Percentiles rank a stretch among this genome's conserved stretches.
Evolutionary conservation across 2,113 vertebrate genomes (phyloP).

Genomic region (Propithecus coquereli): DNA sequence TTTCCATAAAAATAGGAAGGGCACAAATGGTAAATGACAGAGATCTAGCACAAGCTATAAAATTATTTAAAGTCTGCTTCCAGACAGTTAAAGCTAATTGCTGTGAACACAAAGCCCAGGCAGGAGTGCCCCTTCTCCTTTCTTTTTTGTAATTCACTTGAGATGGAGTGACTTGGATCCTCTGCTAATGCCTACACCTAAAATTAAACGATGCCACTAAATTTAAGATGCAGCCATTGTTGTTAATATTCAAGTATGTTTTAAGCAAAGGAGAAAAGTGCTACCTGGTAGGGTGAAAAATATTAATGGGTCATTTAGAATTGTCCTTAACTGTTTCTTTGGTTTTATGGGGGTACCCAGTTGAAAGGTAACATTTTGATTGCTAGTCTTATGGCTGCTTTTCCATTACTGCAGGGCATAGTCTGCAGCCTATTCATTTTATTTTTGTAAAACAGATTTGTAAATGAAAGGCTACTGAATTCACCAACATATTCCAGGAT

Average conservation of each 20-base stretch:
- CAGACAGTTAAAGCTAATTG: slow-evolving; percentile 63
- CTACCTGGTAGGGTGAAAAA: not conserved
- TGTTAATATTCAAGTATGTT: not conserved
- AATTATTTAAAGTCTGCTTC: slow-evolving; percentile 74
- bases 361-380: not conserved
- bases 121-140: not conserved
- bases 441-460: not conserved
- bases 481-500: not conserved
- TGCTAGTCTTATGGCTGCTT: not conserved
- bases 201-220: not conserved
- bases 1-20: slow-evolving; percentile 71
- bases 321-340: not conserved
- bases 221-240: not conserved
- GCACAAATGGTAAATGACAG: slow-evolving; percentile 61
- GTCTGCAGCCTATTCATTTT: not conserved
- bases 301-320: not conserved
- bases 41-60: slow-evolving; percentile 44
- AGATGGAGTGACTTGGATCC: slow-evolving; percentile 41
- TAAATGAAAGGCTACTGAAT: not conserved
- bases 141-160: slow-evolving; percentile 36
- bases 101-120: slow-evolving; percentile 51
- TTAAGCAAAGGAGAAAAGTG: not conserved
- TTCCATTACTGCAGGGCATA: not conserved
- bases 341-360: not conserved
- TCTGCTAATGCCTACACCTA: slow-evolving; percentile 12